Conservation (phyloP, 2,888 invertebrate species). For the Danaus chrysippus region DNA sequence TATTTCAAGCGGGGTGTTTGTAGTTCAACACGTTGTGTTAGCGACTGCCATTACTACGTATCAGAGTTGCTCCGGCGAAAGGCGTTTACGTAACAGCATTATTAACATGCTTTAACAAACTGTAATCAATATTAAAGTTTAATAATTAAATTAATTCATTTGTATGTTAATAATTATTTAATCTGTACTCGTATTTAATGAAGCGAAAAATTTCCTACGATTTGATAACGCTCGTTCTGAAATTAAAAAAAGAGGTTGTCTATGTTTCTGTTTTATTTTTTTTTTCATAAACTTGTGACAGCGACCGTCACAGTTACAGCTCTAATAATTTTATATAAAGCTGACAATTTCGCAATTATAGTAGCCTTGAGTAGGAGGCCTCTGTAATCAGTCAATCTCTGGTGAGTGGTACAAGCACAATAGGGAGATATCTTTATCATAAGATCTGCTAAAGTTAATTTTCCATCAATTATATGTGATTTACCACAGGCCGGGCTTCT, state of each 20-base stretch:
- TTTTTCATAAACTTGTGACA: constrained; percentile 20
- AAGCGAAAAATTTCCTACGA: too few relatives aligned
- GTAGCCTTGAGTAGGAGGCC: constrained; percentile 44
- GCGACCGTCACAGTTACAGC: constrained; percentile 36
- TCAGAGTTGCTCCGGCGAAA: constrained; percentile 41
- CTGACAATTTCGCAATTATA: constrained; percentile 50
- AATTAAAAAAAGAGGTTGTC: constrained; percentile 5
- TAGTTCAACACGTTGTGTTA: too few relatives aligned
- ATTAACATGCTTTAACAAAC: constrained; percentile 43
- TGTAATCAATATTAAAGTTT: constrained; percentile 24
- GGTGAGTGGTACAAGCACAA: constrained; percentile 34
- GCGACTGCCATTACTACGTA: constrained; percentile 22
- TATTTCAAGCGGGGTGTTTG: too few relatives aligned
- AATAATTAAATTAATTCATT: constrained; percentile 14
- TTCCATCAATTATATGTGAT: constrained; percentile 33
- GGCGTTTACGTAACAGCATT: constrained; percentile 50
- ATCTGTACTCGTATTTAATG: background rate
- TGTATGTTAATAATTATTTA: background rate
- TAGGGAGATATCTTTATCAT: constrained; percentile 33
- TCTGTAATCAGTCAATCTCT: constrained; percentile 34
- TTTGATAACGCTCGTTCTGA: too few relatives aligned
- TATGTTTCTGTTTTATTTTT: too few relatives aligned
- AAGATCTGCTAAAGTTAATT: constrained; percentile 42
- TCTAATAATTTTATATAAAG: constrained; percentile 60
- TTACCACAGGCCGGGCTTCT: constrained; percentile 22